Base-by-base conservation (phyloP, 2,113 vertebrate species). In the Austrofundulus limnaeus region DNA sequence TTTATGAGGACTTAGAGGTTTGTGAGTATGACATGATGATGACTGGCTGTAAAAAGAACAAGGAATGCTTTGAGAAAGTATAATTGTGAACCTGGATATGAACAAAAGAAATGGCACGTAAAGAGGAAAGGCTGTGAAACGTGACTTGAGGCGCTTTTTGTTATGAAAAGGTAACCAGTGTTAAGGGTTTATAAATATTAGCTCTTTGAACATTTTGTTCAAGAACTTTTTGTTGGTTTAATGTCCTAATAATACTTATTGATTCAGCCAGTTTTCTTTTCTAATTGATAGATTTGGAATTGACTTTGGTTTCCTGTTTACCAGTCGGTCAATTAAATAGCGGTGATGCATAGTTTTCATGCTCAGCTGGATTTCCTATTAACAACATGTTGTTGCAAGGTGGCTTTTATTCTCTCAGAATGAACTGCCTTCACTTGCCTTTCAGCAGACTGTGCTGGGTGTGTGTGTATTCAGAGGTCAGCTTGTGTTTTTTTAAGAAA, bases 11-110 rank as follows among this genome's bases (percentile, higher is more conserved):
- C 43, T 37, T 21, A 39, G 43, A 21, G 24, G 60, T 21, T 58
- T 58, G 28, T 60, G 61, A 58, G 19, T 45, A 11, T 57, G 53
- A 56, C 2, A 13, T 21, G 21, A 58, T 62, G 46, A 53, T 39
- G 17, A 62, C 20, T 47, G 57, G 19, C n/a, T 58, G 10, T 41
- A 49, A 54, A 6, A 13, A 11, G 45, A 56, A 20, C 19, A 25
- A 17, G 1, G 16, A 1, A 25, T 49, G 42, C 54, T 42, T 24
- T 56, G 24, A 56, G 28, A 37, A 20, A 52, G 4, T 11, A 20
- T 13, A 53, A 9, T 1, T 54, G 19, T 54, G 31, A 54, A 38
- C 5, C 31, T 38, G 12, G 3, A 34, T 10, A 1, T 34, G 31
- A 34, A 9, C 4, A 34, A 34, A 34, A 34, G 8, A 34, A 34